These are phyloP conservation scores for Cheilosia vernalis DNA, from an alignment of 2,888 invertebrate species.

Conservation along the genomic window DNA sequence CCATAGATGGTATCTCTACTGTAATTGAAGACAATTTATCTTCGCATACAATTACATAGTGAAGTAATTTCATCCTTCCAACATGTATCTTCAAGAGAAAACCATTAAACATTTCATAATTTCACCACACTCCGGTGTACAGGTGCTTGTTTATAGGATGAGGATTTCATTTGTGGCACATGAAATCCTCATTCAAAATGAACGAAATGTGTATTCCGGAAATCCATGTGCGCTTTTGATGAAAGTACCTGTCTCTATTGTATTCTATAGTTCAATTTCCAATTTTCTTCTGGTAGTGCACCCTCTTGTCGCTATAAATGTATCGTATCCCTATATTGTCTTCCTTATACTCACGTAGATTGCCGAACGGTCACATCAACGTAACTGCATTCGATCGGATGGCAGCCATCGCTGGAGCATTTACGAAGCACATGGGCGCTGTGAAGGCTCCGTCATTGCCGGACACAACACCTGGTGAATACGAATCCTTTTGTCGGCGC, in stretches of 20 bases:
- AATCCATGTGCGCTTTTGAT: conserved; percentile 22
- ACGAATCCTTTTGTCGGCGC: conserved; percentile 81
- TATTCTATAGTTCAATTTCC: conserved; percentile 46
- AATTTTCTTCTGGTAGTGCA: conserved; percentile 31
- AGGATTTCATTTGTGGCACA: conserved; percentile 44
- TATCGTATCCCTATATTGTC: conserved; percentile 29
- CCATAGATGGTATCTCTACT: conserved; percentile 30
- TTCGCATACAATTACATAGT: conserved; percentile 54
- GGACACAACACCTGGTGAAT: conserved; percentile 80
- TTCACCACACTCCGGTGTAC: conserved; percentile 20
- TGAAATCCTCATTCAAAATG: conserved; percentile 36
- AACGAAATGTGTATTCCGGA: conserved; percentile 7
- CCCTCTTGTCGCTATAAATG: neutral
- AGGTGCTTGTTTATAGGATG: conserved; percentile 28
- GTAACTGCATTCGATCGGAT: conserved; percentile 85
- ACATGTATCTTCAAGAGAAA: conserved; percentile 46
- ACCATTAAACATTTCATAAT: conserved; percentile 59
- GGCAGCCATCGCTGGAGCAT: conserved; percentile 83
- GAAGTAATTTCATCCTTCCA: conserved; percentile 45
- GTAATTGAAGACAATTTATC: conserved; percentile 69
- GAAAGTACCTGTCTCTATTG: conserved; percentile 35
- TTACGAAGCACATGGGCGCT: conserved; percentile 83
- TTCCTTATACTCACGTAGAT: conserved; percentile 83
- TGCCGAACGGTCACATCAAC: conserved; percentile 93
- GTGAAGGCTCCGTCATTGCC: conserved; percentile 78